A percentile compares a stretch with the other conserved stretches of the same genome.
These are phyloP conservation scores for Ornithoptera alexandrae DNA, from an alignment of 2,888 invertebrate species.

Conservation along the genomic window DNA sequence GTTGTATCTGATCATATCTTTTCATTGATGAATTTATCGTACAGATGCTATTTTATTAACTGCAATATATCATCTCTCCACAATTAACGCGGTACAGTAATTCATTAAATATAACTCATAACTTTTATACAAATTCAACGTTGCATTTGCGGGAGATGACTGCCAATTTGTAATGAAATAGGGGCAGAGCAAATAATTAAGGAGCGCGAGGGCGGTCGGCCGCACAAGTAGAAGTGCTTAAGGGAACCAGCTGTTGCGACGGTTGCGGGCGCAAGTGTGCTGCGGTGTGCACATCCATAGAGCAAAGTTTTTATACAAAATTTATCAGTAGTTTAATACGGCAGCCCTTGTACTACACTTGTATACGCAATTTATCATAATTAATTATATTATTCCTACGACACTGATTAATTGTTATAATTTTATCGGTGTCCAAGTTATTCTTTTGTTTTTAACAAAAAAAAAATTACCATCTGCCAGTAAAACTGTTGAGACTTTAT, in stretches of 20 bases:
- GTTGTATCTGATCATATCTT: too few species aligned
- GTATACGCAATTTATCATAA: too few species aligned
- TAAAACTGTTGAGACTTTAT: too few species aligned
- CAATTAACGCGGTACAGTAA: conserved; percentile 1
- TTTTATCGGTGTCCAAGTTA: too few species aligned
- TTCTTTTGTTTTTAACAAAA: too few species aligned
- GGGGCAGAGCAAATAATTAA: conserved; percentile 56
- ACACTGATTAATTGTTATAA: too few species aligned
- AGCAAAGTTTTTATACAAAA: conserved; percentile 38
- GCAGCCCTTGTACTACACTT: too few species aligned
- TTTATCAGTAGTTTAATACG: not conserved
- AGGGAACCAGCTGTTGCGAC: conserved; percentile 59
- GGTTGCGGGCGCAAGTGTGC: conserved; percentile 42
- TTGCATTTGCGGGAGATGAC: conserved; percentile 38
- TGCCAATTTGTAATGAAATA: conserved; percentile 50
- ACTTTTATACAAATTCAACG: conserved; percentile 31
- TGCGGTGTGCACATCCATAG: conserved; percentile 33
- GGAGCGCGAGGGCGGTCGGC: conserved; percentile 47
- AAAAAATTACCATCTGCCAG: too few species aligned
- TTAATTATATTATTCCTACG: too few species aligned
- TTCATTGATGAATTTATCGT: too few species aligned
- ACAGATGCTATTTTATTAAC: not conserved
- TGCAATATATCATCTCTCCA: not conserved
- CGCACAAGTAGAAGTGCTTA: conserved; percentile 58
- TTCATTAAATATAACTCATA: conserved; percentile 6